Evolutionary conservation across 2,888 invertebrate genomes (phyloP), one percentile per base, ranked within the genome.

Genomic region (Cistogaster globosa): DNA sequence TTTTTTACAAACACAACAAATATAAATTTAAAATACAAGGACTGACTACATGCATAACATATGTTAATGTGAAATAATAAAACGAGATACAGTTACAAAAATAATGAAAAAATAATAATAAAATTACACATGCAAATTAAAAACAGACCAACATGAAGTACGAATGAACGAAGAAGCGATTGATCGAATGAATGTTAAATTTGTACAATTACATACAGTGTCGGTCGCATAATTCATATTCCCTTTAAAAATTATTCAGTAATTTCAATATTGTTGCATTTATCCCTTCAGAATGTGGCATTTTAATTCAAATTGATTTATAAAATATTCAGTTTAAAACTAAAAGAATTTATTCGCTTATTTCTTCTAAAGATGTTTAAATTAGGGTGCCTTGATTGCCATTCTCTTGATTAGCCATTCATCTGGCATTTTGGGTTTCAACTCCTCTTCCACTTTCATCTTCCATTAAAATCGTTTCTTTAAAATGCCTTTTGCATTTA

Each of bases 81-180:
- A 60, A 55, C 38, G 9, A 53, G 8, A 69, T 51, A 42, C 32
- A 42, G 58, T 45, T 68, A 60, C n/a, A 57, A 77, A 51, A 68
- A 78, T 57, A 32, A 32, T 26, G 53, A 75, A 62, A 81, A 26
- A 53, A 57, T 38, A 63, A 75, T 77, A 77, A 77, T 83, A 60
- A 67, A 71, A 83, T 83, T 77, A 72, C 77, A 26, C 20, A 83
- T 77, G 67, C 58, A 72, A 78, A 77, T 77, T 71, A 75, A 72
- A 77, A 55, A 55, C 51, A n/a, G 51, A 26, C 67, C 72, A 72
- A 72, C 38, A 32, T 42, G 53, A 77, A 72, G 58, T 55, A 65
- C 45, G 53, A 69, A 53, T n/a, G 60, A 63, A 38, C 26, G 60
- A 69, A 60, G 14, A 51, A 69, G 18, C 62, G 63, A 69, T 76